These are phyloP conservation scores for Romanogobio albipinnatus DNA, from an alignment of 2,113 vertebrate genomes.

Conservation along the genomic window DNA sequence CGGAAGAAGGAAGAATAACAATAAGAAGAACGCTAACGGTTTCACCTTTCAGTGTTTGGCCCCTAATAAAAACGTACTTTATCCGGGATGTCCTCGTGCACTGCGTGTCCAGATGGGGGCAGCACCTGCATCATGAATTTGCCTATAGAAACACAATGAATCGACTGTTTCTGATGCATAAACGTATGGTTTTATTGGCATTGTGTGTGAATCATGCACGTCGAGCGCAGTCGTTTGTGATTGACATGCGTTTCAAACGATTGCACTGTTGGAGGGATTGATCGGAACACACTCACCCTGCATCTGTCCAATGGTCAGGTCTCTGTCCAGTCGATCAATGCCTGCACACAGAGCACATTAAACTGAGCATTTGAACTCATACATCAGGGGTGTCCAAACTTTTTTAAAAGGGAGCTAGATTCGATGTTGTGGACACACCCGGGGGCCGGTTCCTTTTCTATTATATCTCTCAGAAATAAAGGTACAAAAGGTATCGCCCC, in stretches of 20 bases:
- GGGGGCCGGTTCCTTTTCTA: too few relatives aligned
- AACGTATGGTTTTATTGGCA: neutral
- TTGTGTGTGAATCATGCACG: neutral
- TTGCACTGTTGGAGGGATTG: neutral
- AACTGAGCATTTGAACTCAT: neutral
- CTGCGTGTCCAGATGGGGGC: constrained; percentile 71
- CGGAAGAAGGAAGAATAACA: too few relatives aligned
- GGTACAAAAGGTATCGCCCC: too few relatives aligned
- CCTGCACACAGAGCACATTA: constrained; percentile 56
- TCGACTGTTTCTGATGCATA: neutral
- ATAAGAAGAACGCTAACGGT: too few relatives aligned
- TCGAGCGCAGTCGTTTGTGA: neutral
- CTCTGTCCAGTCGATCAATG: constrained; percentile 74
- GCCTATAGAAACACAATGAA: constrained; percentile 49
- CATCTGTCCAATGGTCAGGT: constrained; percentile 76
- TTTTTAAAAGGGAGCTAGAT: too few relatives aligned
- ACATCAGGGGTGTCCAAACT: too few relatives aligned
- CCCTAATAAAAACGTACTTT: constrained; percentile 29
- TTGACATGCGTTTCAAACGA: neutral
- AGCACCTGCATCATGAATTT: constrained; percentile 77
- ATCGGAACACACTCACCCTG: constrained; percentile 62
- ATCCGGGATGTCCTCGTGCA: constrained; percentile 70
- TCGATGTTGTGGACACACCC: too few relatives aligned
- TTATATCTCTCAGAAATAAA: too few relatives aligned
- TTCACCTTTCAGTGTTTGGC: too few relatives aligned